Conservation (phyloP, 2,113 vertebrate species). For the Ascaphus truei region DNA sequence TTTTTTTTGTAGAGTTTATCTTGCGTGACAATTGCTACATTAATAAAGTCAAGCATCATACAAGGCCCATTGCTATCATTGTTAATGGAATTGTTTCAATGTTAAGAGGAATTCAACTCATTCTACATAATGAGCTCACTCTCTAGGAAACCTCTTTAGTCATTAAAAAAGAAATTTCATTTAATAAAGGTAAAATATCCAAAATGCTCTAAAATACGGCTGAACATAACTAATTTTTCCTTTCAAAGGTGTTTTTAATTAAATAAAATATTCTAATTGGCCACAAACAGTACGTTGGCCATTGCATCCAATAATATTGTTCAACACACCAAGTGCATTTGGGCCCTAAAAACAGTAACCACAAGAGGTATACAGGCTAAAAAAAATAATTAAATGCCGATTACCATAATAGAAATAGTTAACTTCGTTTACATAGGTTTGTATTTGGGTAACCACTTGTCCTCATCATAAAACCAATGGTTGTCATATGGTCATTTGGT, state of each 20-base stretch:
- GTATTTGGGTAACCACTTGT: too few relatives aligned
- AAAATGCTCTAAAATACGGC: constrained; percentile 6
- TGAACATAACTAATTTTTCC: not conserved
- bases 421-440: too few relatives aligned
- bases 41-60: constrained; percentile 31
- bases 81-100: constrained; percentile 29
- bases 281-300: too few relatives aligned
- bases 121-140: constrained; percentile 21
- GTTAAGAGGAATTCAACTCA: constrained; percentile 30
- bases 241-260: constrained; percentile 11
- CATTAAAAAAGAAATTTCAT: constrained; percentile 1
- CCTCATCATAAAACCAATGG: too few relatives aligned
- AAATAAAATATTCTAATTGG: not conserved
- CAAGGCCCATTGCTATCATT: constrained; percentile 22
- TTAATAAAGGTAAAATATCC: constrained; percentile 13
- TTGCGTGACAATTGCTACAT: constrained; percentile 27
- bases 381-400: too few relatives aligned
- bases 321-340: too few relatives aligned
- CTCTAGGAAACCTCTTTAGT: constrained; percentile 5
- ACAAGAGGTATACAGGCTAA: too few relatives aligned
- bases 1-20: constrained; percentile 16
- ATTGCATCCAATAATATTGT: too few relatives aligned
- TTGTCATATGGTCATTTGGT: too few relatives aligned
- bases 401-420: too few relatives aligned
- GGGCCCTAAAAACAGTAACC: too few relatives aligned